Evolutionary conservation across 2,888 invertebrate genomes (phyloP).

Genomic region (Andrena bicolor): DNA sequence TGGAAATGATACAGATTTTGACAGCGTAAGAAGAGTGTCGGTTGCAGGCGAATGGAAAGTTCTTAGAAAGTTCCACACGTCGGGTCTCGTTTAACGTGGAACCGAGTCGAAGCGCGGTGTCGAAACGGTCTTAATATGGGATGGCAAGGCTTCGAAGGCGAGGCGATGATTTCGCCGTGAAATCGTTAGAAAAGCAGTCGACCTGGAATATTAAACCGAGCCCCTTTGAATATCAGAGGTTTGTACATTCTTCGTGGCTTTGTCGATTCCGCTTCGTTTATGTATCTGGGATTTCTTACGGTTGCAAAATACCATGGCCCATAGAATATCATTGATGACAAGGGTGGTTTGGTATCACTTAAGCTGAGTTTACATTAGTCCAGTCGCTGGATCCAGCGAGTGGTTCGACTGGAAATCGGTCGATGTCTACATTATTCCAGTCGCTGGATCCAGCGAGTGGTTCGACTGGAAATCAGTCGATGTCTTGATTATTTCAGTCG

Average conservation of each 20-base stretch:
- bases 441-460: no score
- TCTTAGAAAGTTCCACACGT: conserved; percentile 49
- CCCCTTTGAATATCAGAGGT: background rate
- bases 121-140: conserved; percentile 41
- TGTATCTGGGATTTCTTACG: no score
- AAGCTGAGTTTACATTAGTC: no score
- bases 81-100: conserved; percentile 43
- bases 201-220: background rate
- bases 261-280: no score
- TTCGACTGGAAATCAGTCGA: no score
- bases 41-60: conserved; percentile 48
- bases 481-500: no score
- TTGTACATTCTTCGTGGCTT: background rate
- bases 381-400: no score
- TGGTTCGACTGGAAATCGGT: no score
- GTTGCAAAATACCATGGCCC: no score
- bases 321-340: no score
- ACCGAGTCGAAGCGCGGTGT: conserved; percentile 27
- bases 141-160: conserved; percentile 13
- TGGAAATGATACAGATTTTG: conserved; percentile 10
- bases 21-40: conserved; percentile 23
- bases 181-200: conserved; percentile 5
- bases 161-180: conserved; percentile 16
- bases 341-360: no score
- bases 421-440: no score